These are phyloP conservation scores for Drosophila tropicalis DNA, from an alignment of 1,140 invertebrate species.

Conservation along the genomic window DNA sequence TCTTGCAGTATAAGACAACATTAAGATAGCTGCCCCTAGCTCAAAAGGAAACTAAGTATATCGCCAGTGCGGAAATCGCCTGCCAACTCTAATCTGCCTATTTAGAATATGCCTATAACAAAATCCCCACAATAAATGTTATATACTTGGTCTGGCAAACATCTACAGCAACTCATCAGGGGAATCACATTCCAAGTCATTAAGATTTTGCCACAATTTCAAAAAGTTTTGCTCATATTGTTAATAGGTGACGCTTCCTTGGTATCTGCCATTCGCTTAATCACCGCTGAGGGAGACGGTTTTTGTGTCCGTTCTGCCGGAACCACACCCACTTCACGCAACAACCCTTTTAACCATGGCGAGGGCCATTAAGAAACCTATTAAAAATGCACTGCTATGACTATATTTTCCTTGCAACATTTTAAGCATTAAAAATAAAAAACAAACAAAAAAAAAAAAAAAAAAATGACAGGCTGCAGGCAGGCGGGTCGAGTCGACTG, in stretches of 20 bases:
- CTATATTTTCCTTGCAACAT: conserved; percentile 57
- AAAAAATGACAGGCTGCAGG: conserved; percentile 75
- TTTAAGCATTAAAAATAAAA: conserved; percentile 47
- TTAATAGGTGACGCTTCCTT: conserved; percentile 52
- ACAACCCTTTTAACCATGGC: conserved; percentile 62
- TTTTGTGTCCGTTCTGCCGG: conserved; percentile 6
- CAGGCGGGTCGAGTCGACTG: conserved; percentile 1
- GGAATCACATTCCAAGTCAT: conserved; percentile 14
- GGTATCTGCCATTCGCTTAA: conserved; percentile 22
- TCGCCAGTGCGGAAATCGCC: too few species aligned
- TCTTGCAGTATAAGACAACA: too few species aligned
- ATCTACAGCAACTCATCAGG: not conserved
- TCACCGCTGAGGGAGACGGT: conserved; percentile 12
- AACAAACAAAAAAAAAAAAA: too few species aligned
- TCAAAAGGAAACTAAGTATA: too few species aligned
- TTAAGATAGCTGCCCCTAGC: too few species aligned
- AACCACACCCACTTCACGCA: conserved; percentile 21
- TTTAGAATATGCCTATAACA: not conserved
- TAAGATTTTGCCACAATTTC: conserved; percentile 36
- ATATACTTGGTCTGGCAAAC: not conserved
- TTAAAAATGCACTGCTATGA: conserved; percentile 75
- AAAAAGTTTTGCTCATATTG: conserved; percentile 45
- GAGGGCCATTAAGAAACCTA: conserved; percentile 69
- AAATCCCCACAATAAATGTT: not conserved
- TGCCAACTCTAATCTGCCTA: too few species aligned